Evolutionary conservation across 2,888 invertebrate genomes (phyloP).

Genomic region (Dicranocentrus wangi): DNA sequence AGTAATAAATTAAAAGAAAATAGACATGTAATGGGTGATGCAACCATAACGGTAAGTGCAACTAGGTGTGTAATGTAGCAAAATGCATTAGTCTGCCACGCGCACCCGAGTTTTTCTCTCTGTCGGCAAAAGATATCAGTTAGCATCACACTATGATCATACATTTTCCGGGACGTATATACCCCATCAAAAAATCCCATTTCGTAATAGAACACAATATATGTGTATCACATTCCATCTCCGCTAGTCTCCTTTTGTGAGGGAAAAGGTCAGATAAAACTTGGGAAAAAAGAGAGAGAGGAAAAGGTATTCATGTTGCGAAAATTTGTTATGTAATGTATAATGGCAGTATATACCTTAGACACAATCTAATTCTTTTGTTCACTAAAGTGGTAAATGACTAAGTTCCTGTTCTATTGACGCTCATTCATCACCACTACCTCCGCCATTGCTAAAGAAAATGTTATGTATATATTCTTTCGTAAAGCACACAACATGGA

Average conservation of each 20-base stretch:
- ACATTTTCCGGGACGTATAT: not conserved
- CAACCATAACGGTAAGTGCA: no score
- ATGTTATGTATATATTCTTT: not conserved
- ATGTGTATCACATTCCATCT: no score
- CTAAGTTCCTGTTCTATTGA: conserved; percentile 53
- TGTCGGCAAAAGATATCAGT: not conserved
- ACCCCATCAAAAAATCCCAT: no score
- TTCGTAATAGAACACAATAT: no score
- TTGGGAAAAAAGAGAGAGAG: not conserved
- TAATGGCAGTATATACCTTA: not conserved
- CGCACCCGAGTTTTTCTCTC: not conserved
- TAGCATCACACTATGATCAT: not conserved
- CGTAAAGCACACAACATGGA: not conserved
- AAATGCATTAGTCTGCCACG: conserved; percentile 1
- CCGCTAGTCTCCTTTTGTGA: not conserved
- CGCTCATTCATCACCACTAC: conserved; percentile 44
- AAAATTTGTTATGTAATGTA: conserved; percentile 3
- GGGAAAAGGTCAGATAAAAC: not conserved
- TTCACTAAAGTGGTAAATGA: conserved; percentile 52
- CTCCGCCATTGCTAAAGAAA: not conserved
- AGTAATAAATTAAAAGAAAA: no score
- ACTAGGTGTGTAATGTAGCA: no score
- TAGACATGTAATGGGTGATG: no score
- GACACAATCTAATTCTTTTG: conserved; percentile 28
- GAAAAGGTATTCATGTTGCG: not conserved